These are phyloP conservation scores for Pomacea maculata DNA, from an alignment of 1,140 invertebrate genomes.

Conservation along the genomic window DNA sequence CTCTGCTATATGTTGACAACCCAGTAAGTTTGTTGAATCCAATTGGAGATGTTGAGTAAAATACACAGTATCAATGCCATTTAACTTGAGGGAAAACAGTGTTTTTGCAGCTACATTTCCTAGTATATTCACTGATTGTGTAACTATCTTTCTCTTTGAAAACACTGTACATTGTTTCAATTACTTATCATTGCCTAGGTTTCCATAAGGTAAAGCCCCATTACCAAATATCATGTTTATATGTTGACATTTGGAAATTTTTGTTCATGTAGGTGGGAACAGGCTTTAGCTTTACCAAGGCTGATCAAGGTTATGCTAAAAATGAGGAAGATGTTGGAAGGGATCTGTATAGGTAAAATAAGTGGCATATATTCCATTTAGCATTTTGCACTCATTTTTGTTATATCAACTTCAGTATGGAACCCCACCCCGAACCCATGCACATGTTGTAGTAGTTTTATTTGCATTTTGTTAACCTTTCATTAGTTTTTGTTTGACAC, in stretches of 20 bases:
- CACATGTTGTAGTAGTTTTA: too few species aligned
- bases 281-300: constrained; percentile 61
- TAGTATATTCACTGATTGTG: not conserved
- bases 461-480: not conserved
- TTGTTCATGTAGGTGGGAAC: constrained; percentile 49
- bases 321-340: constrained; percentile 65
- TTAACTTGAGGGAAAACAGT: not conserved
- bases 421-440: too few species aligned
- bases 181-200: too few species aligned
- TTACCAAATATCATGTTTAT: not conserved
- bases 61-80: too few species aligned
- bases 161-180: too few species aligned
- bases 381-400: not conserved
- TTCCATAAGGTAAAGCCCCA: too few species aligned
- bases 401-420: too few species aligned
- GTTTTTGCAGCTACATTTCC: not conserved
- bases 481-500: constrained; percentile 20
- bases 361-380: not conserved
- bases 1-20: constrained; percentile 86
- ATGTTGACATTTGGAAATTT: not conserved
- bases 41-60: not conserved
- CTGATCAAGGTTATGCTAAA: constrained; percentile 57
- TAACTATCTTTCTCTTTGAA: too few species aligned
- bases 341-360: constrained; percentile 62
- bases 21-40: constrained; percentile 70